Evolutionary conservation across 1,140 invertebrate genomes (phyloP).

Genomic region (Stegodyphus mimosarum): DNA sequence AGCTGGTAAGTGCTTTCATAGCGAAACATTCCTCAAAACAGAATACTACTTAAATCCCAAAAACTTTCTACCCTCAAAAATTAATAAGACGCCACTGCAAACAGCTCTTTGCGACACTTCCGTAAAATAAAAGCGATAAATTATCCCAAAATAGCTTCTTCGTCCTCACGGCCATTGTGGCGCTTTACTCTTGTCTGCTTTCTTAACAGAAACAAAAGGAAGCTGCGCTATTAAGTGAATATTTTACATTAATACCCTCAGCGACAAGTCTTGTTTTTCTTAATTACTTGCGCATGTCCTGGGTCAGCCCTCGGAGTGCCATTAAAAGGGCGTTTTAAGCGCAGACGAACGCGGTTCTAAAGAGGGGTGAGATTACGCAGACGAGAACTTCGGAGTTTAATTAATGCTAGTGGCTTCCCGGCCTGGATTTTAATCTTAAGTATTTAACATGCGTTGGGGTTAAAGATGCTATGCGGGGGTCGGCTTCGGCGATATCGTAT

Average conservation of each 20-base stretch:
- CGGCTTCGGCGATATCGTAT: too few species aligned
- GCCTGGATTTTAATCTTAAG: constrained; percentile 28
- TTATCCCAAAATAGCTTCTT: constrained; percentile 16
- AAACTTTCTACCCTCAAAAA: not conserved
- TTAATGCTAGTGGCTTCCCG: constrained; percentile 54
- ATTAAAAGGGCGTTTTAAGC: constrained; percentile 42
- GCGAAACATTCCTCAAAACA: too few species aligned
- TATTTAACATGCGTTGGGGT: constrained; percentile 20
- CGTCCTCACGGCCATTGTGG: constrained; percentile 1
- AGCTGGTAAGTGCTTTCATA: too few species aligned
- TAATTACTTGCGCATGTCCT: constrained; percentile 40
- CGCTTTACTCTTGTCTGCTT: constrained; percentile 10
- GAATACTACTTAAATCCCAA: too few species aligned
- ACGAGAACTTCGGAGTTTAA: constrained; percentile 40
- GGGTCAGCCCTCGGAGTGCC: constrained; percentile 50
- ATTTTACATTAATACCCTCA: constrained; percentile 53
- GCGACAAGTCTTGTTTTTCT: constrained; percentile 47
- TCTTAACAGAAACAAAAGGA: constrained; percentile 7
- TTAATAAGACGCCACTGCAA: not conserved
- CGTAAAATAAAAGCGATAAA: constrained; percentile 44
- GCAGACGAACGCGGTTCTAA: not conserved
- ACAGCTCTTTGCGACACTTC: not conserved
- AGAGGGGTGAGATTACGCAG: constrained; percentile 36
- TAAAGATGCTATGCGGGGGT: not conserved
- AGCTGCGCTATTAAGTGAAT: constrained; percentile 55